Conservation (phyloP, 2,113 vertebrate genomes). For the Poicephalus gulielmi region DNA sequence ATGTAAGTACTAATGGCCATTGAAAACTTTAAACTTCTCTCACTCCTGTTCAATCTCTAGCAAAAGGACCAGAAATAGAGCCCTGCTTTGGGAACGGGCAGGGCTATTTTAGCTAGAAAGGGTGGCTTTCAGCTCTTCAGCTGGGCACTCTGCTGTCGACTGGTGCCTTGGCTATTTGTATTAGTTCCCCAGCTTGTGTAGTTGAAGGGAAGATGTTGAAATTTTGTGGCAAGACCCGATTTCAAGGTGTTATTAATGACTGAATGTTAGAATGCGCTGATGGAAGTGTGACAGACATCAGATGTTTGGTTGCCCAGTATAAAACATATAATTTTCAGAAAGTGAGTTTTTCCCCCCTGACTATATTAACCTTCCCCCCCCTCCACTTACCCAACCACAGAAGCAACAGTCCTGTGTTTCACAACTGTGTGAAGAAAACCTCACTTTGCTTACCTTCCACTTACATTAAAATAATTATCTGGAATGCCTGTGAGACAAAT, state of each 20-base stretch:
- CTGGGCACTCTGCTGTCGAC: not conserved
- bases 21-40: not conserved
- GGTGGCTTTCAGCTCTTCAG: not conserved
- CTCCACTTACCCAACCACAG: not conserved
- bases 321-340: not conserved
- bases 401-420: not conserved
- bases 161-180: not conserved
- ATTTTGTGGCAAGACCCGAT: not conserved
- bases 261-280: not conserved
- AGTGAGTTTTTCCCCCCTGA: not conserved
- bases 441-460: not conserved
- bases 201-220: not conserved
- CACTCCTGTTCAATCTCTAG: not conserved
- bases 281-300: not conserved
- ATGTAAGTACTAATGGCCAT: not conserved
- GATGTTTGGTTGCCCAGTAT: not conserved
- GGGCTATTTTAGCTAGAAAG: not conserved
- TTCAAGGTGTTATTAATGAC: not conserved
- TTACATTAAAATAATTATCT: not conserved
- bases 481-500: not conserved
- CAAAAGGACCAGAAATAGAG: not conserved
- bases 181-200: not conserved
- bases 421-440: not conserved
- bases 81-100: not conserved
- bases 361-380: not conserved